These are phyloP conservation scores for Drosophila dunni DNA, from an alignment of 1,140 invertebrate genomes.

Conservation along the genomic window DNA sequence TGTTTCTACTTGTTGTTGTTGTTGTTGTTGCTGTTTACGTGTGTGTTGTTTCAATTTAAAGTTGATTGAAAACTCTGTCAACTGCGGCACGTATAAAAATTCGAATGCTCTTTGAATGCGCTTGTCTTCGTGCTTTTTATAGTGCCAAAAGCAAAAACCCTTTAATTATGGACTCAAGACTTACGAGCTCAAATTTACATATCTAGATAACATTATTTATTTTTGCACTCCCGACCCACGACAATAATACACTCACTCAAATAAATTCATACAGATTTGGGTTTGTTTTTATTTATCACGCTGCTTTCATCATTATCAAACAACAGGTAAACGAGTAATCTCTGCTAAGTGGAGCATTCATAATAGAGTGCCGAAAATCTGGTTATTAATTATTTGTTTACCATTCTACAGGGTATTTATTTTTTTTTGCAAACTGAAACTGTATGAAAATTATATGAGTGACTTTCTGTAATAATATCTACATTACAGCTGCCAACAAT, in stretches of 20 bases:
- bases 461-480: no score
- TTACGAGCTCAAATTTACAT: constrained; percentile 1
- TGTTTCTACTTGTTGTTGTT: no score
- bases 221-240: constrained; percentile 28
- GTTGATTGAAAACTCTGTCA: constrained; percentile 63
- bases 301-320: neutral
- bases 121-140: constrained; percentile 52
- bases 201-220: constrained; percentile 1
- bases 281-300: constrained; percentile 35
- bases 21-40: constrained; percentile 44
- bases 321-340: constrained; percentile 1
- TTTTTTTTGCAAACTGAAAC: no score
- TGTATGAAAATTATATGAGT: no score
- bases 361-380: neutral
- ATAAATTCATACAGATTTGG: constrained; percentile 11
- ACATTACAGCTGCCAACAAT: no score
- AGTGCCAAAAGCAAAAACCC: constrained; percentile 29
- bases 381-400: neutral
- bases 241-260: constrained; percentile 19
- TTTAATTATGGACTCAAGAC: constrained; percentile 18
- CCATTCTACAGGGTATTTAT: neutral
- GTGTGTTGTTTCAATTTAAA: constrained; percentile 58
- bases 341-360: constrained; percentile 6
- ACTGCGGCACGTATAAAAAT: constrained; percentile 56
- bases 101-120: constrained; percentile 36